Evolutionary conservation across 2,888 invertebrate species (phyloP).

Genomic region (Barypeithes pellucidus): DNA sequence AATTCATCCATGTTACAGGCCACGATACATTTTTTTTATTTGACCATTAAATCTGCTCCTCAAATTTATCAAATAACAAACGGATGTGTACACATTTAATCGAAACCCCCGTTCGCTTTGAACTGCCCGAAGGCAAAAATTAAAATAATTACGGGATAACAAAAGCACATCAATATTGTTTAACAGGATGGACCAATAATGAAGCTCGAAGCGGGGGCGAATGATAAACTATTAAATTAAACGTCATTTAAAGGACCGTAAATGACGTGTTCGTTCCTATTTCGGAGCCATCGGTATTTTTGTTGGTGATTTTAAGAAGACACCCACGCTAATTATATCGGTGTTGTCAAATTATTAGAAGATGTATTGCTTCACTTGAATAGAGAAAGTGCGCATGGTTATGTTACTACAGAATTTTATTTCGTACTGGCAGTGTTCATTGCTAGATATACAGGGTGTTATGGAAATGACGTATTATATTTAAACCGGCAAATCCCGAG

Average conservation of each 20-base stretch:
- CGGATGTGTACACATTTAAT: slow-evolving; percentile 11
- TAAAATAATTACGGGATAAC: slow-evolving; percentile 27
- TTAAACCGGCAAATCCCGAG: no score
- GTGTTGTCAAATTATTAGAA: no score
- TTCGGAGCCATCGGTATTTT: slow-evolving; percentile 57
- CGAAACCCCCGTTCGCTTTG: background rate
- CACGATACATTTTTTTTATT: no score
- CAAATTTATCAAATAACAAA: slow-evolving; percentile 14
- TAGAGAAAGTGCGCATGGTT: no score
- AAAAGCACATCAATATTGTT: slow-evolving; percentile 37
- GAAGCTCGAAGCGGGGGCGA: slow-evolving; percentile 55
- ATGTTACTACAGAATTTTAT: no score
- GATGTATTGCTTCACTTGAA: no score
- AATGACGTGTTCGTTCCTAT: slow-evolving; percentile 65
- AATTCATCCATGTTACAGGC: no score
- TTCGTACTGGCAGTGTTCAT: no score
- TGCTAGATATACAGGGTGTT: no score
- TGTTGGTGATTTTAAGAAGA: slow-evolving; percentile 61
- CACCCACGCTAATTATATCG: slow-evolving; percentile 58
- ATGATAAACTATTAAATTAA: slow-evolving; percentile 61
- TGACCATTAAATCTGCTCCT: background rate
- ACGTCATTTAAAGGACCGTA: slow-evolving; percentile 60
- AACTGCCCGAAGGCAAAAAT: slow-evolving; percentile 29
- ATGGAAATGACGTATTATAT: no score
- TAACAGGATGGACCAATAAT: slow-evolving; percentile 62